Percentiles rank a stretch among this genome's conserved stretches.
Evolutionary conservation across 2,888 invertebrate species (phyloP).

Genomic region (Cephus runcator): DNA sequence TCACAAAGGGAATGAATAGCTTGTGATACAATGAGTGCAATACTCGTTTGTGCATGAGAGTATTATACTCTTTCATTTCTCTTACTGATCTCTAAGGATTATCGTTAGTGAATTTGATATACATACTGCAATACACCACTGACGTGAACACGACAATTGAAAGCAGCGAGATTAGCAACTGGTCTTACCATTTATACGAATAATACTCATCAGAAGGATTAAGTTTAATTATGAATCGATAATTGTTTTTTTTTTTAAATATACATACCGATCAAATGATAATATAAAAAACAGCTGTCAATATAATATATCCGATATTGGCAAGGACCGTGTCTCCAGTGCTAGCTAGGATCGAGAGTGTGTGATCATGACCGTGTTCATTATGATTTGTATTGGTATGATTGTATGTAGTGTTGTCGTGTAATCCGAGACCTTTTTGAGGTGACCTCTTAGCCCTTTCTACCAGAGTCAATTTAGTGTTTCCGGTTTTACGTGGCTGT

Average conservation of each 20-base stretch:
- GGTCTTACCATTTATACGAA: neutral
- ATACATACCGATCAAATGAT: conserved; percentile 39
- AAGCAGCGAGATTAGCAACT: neutral
- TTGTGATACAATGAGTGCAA: neutral
- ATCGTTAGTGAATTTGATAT: neutral
- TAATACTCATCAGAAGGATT: neutral
- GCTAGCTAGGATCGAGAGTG: conserved; percentile 31
- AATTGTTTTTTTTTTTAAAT: neutral
- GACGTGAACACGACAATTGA: neutral
- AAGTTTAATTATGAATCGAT: neutral
- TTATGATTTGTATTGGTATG: conserved; percentile 23
- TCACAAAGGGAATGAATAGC: neutral
- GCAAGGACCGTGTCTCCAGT: conserved; percentile 48
- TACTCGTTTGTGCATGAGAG: neutral
- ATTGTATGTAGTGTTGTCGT: neutral
- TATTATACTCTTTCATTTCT: neutral
- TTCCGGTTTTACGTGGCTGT: conserved; percentile 11
- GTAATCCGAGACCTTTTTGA: conserved; percentile 20
- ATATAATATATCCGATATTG: conserved; percentile 50
- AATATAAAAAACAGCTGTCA: conserved; percentile 50
- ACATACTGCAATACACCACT: neutral
- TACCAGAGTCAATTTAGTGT: conserved; percentile 34
- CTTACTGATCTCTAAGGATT: neutral
- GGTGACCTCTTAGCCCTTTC: conserved; percentile 44
- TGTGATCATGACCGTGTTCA: conserved; percentile 16